Base-by-base conservation (phyloP, 2,888 invertebrate species). In the Latrodectus elegans region DNA sequence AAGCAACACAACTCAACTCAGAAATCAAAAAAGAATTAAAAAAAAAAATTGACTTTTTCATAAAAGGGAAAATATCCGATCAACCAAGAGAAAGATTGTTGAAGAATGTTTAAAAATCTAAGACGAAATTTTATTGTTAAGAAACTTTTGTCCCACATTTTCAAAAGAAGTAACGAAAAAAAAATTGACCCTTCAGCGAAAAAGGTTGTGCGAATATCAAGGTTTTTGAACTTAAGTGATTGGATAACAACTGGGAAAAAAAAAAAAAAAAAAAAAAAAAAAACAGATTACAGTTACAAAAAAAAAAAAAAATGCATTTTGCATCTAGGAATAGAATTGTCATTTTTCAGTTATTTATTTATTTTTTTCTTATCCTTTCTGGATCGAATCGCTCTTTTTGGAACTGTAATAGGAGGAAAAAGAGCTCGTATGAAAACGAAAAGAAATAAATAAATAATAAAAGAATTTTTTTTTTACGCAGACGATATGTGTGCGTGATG, bases 401-500 rank as follows among this genome's bases (percentile, higher is more conserved):
- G 60, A 15, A 60, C 60, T 11, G n/a, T 60, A 15, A 60, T 60
- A n/a, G n/a, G 60, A n/a, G 60, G 60, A 60, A 60, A 60, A 60
- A 60, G n/a, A 60, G 60, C 38, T 38, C 38, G 38, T 38, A 38
- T 38, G 38, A n/a, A 60, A 60, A 15, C 60, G n/a, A 15, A 60
- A 60, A 60, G n/a, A 15, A 60, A 60, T 6, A 60, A 60, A 10
- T 15, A 11, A 60, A 60, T 15, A 60, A 60, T 60, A 60, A 60
- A 60, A 6, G 11, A 60, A 60, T 10, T 60, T 60, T 60, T 12
- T 12, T n/a, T 15, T 12, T 60, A n/a, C 60, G 60, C 12, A 60
- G 60, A 60, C n/a, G 60, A 60, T 70, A 51, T 74, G 74, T 83
- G 55, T 75, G 83, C 71, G 82, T 52, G 75, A 70, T 55, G 60